Conservation (phyloP, 2,113 vertebrate species). For the Camarhynchus parvulus region DNA sequence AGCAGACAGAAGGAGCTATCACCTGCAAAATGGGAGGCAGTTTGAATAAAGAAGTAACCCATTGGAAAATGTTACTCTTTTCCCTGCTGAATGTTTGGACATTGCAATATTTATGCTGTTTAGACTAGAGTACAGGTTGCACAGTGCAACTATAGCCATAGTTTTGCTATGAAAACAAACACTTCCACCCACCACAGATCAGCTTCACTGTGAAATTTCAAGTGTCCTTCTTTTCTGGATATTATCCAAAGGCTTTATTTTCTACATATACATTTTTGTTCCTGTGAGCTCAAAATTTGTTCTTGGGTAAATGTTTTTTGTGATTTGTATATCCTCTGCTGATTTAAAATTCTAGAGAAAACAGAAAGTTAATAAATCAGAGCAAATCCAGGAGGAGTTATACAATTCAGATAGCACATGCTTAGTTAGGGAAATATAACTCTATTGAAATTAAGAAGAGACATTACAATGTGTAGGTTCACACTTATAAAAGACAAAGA, state of each 20-base stretch:
- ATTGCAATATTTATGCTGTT: not conserved
- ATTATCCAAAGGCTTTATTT: not conserved
- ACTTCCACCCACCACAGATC: not conserved
- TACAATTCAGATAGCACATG: not conserved
- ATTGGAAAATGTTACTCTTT: not conserved
- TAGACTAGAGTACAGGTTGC: not conserved
- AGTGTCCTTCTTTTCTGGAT: not conserved
- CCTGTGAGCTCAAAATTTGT: not conserved
- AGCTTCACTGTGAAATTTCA: not conserved
- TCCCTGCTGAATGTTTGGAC: not conserved
- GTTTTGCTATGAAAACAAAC: not conserved
- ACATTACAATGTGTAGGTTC: not conserved
- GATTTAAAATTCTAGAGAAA: not conserved
- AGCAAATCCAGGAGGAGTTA: not conserved
- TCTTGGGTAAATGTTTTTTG: not conserved
- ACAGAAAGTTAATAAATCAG: not conserved
- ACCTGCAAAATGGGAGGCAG: not conserved
- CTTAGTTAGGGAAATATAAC: not conserved
- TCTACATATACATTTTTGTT: not conserved
- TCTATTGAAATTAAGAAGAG: not conserved
- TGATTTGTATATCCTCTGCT: not conserved
- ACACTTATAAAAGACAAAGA: not conserved
- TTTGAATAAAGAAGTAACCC: not conserved
- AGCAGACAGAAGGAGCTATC: not conserved
- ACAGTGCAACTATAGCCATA: not conserved